Conservation (phyloP, 2,888 invertebrate genomes). For the Melanargia galathea region DNA sequence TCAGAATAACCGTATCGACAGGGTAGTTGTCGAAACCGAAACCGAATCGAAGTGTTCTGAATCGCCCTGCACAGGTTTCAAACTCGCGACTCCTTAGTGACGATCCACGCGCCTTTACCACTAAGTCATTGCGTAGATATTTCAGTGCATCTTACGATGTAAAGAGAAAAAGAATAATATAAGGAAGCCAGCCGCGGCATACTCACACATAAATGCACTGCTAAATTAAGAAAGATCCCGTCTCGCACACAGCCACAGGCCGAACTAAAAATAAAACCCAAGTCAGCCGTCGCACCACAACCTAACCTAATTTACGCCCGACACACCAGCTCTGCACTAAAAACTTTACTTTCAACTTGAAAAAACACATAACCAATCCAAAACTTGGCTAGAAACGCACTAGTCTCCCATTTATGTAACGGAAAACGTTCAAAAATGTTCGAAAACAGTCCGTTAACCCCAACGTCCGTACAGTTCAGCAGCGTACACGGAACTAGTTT, state of each 20-base stretch:
- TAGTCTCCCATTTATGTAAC: conserved; percentile 7
- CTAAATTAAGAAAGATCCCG: conserved; percentile 81
- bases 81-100: neutral
- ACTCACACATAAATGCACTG: conserved; percentile 72
- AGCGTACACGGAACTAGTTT: conserved; percentile 78
- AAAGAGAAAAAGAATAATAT: conserved; percentile 50
- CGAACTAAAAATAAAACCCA: conserved; percentile 76
- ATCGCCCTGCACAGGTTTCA: neutral
- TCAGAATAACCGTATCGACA: too few species aligned
- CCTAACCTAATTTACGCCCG: conserved; percentile 54
- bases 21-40: too few species aligned
- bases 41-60: too few species aligned
- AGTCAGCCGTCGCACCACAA: conserved; percentile 72
- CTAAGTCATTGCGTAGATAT: neutral
- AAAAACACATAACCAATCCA: conserved; percentile 27
- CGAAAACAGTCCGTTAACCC: conserved; percentile 43
- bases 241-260: conserved; percentile 72
- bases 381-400: neutral
- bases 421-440: conserved; percentile 41
- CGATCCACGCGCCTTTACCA: neutral
- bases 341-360: conserved; percentile 32
- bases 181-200: conserved; percentile 69
- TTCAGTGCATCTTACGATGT: neutral
- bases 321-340: conserved; percentile 17
- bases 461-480: conserved; percentile 60